Percentiles rank a stretch among this genome's conserved stretches.
Conservation (phyloP, 2,797 vertebrate species). For the Galago senegalensis region DNA sequence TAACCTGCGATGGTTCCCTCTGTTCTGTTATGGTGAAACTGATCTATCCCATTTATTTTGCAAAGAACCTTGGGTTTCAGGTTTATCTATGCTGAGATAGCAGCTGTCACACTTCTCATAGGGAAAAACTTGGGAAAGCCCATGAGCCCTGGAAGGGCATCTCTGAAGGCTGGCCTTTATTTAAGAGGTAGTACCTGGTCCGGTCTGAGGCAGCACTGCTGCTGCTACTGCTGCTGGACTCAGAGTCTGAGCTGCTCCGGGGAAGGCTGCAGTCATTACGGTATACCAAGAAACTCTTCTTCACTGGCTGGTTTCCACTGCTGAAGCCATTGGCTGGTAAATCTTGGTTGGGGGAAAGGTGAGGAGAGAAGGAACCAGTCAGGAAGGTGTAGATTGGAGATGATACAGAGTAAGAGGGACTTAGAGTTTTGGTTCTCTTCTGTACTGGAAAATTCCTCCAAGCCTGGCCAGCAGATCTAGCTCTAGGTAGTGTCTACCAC, state of each 20-base stretch:
- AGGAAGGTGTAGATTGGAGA: slow-evolving; percentile 60
- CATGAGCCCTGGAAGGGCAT: background rate
- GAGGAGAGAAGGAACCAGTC: slow-evolving; percentile 68
- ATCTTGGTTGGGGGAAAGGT: slow-evolving; percentile 89
- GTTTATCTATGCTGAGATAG: slow-evolving; percentile 26
- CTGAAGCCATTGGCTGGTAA: slow-evolving; percentile 98
- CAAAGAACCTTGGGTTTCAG: slow-evolving; percentile 39
- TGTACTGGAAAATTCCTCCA: slow-evolving; percentile 62
- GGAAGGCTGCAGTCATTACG: slow-evolving; percentile 97
- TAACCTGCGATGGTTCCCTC: background rate
- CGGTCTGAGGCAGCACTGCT: slow-evolving; percentile 98
- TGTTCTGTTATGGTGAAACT: background rate
- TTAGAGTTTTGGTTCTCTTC: slow-evolving; percentile 50
- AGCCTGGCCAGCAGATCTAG: slow-evolving; percentile 56
- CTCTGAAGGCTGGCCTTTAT: background rate
- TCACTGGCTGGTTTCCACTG: slow-evolving; percentile 96
- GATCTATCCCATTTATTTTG: slow-evolving; percentile 32
- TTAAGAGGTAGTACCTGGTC: slow-evolving; percentile 92
- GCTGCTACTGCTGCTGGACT: slow-evolving; percentile 98
- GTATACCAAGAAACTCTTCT: slow-evolving; percentile 98
- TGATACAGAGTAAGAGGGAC: background rate
- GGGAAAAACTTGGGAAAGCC: background rate
- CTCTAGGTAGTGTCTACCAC: slow-evolving; percentile 31
- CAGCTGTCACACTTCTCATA: background rate
- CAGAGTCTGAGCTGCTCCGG: slow-evolving; percentile 98